These are phyloP conservation scores for Tipula confusa DNA, from an alignment of 2,888 invertebrate genomes.

Conservation along the genomic window DNA sequence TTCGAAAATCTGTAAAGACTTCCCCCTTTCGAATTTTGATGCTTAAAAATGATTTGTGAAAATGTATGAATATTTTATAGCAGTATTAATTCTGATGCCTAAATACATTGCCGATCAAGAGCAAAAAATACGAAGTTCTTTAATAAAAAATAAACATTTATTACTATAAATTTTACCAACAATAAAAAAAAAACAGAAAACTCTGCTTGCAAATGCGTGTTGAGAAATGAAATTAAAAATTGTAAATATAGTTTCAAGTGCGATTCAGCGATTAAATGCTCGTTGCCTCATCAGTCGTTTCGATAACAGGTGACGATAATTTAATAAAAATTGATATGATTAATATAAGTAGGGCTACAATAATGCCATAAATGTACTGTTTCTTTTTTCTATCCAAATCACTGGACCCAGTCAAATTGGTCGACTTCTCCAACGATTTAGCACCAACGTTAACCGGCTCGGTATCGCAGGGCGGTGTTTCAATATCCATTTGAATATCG, in stretches of 20 bases:
- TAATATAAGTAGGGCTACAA: not conserved
- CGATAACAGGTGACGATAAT: not conserved
- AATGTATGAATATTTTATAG: no score
- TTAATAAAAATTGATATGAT: not conserved
- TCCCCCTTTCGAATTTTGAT: no score
- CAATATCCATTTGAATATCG: slow-evolving; percentile 67
- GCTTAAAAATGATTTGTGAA: no score
- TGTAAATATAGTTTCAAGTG: not conserved
- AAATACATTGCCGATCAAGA: no score
- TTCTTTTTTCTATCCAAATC: not conserved
- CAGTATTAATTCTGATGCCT: no score
- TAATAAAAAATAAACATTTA: not conserved
- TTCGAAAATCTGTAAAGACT: no score
- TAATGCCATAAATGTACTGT: not conserved
- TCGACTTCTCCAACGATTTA: not conserved
- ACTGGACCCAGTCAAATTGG: not conserved
- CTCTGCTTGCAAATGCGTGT: not conserved
- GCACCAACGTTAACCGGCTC: not conserved
- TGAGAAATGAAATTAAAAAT: not conserved
- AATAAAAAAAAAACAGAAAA: not conserved
- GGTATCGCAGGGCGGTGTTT: slow-evolving; percentile 64
- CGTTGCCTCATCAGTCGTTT: not conserved
- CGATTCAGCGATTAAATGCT: not conserved
- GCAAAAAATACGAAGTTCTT: not conserved
- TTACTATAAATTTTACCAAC: not conserved